These are phyloP conservation scores for Sceloporus tristichus DNA, from an alignment of 2,113 vertebrate species.

Conservation along the genomic window DNA sequence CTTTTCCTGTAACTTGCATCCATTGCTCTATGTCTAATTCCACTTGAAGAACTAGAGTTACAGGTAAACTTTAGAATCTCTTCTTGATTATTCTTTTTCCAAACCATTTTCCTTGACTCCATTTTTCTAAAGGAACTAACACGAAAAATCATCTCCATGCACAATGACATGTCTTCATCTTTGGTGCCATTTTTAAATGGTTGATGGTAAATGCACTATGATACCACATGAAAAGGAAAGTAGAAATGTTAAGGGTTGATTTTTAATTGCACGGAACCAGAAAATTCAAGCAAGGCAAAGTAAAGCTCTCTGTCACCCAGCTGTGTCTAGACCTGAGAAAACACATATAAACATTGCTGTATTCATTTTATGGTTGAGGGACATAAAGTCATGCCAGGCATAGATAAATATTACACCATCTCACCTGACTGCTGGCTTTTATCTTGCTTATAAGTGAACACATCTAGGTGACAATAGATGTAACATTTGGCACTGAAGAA, in stretches of 20 bases:
- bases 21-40: too few relatives aligned
- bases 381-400: neutral
- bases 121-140: neutral
- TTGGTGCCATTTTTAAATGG: neutral
- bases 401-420: slow-evolving; percentile 1
- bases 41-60: too few relatives aligned
- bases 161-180: neutral
- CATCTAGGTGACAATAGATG: slow-evolving; percentile 24
- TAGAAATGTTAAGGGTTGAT: slow-evolving; percentile 60
- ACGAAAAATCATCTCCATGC: neutral
- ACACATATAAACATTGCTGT: neutral
- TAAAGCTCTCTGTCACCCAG: slow-evolving; percentile 19
- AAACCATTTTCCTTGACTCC: neutral
- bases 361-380: neutral
- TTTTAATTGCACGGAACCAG: slow-evolving; percentile 54
- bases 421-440: slow-evolving; percentile 14
- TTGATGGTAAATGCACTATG: slow-evolving; percentile 62
- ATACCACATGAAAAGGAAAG: slow-evolving; percentile 64
- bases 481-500: slow-evolving; percentile 37
- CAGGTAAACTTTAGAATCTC: too few relatives aligned
- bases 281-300: slow-evolving; percentile 44
- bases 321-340: neutral
- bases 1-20: too few relatives aligned
- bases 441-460: slow-evolving; percentile 7
- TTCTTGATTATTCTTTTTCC: too few relatives aligned